Conservation (phyloP, 2,797 vertebrate species). For the Ispidina lecontei region DNA sequence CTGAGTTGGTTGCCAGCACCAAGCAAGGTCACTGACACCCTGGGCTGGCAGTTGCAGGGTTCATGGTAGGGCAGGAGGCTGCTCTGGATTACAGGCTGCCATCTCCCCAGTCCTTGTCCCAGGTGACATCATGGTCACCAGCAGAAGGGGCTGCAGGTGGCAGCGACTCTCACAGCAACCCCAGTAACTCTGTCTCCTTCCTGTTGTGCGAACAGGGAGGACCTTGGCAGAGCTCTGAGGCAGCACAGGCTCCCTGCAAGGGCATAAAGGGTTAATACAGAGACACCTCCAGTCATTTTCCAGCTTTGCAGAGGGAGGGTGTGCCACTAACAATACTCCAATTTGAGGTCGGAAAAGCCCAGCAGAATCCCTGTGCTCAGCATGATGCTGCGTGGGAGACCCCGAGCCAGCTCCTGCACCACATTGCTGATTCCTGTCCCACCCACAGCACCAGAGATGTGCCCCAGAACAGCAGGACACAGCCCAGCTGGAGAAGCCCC, state of each 20-base stretch:
- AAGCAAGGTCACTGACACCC: background rate
- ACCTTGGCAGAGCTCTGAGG: background rate
- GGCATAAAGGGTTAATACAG: background rate
- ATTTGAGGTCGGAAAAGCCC: background rate
- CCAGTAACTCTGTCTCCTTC: background rate
- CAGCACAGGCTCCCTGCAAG: too few species aligned
- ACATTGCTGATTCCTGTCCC: background rate
- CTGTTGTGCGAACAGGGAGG: fast-evolving
- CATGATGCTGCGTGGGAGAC: fast-evolving
- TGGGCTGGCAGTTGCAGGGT: background rate
- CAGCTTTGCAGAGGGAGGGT: background rate
- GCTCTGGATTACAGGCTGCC: background rate
- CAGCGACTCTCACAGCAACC: background rate
- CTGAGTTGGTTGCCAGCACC: background rate
- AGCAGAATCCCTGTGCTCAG: background rate
- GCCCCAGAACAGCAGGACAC: background rate
- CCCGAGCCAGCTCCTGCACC: fast-evolving
- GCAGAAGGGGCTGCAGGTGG: background rate
- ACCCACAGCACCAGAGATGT: background rate
- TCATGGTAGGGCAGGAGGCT: background rate
- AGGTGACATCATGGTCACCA: background rate
- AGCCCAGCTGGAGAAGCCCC: background rate
- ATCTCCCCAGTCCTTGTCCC: background rate
- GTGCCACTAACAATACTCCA: background rate
- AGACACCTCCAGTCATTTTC: background rate